Evolutionary conservation across 2,113 vertebrate genomes (phyloP).

Genomic region (Plotosus lineatus): DNA sequence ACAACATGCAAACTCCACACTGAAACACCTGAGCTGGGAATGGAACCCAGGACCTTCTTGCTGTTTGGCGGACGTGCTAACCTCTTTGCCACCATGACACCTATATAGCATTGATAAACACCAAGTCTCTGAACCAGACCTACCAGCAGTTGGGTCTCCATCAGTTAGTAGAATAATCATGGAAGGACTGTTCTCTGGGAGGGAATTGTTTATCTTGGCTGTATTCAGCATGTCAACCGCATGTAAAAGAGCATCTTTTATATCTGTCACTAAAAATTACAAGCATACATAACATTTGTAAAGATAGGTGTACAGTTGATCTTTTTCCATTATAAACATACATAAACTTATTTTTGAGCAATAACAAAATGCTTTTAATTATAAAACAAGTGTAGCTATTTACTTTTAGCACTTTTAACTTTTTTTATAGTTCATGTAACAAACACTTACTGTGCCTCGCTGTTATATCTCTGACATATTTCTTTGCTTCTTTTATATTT

Average conservation of each 20-base stretch:
- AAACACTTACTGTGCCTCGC: conserved; percentile 48
- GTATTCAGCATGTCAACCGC: conserved; percentile 61
- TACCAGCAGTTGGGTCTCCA: conserved; percentile 65
- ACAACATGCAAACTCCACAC: too few species aligned
- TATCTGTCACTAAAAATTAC: conserved; percentile 64
- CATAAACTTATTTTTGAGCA: neutral
- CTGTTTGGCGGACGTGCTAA: too few species aligned
- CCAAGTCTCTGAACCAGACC: conserved; percentile 5
- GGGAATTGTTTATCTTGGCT: conserved; percentile 50
- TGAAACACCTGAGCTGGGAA: too few species aligned
- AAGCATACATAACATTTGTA: neutral
- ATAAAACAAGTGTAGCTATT: neutral
- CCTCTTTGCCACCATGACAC: too few species aligned
- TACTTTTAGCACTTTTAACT: neutral
- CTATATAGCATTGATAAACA: neutral
- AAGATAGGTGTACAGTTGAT: neutral
- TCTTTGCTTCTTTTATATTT: conserved; percentile 55
- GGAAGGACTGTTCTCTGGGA: conserved; percentile 67
- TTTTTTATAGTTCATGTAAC: too few species aligned
- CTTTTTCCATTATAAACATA: neutral
- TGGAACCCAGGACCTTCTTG: too few species aligned
- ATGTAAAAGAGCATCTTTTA: conserved; percentile 66
- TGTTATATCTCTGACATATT: neutral
- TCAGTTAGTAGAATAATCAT: conserved; percentile 78
- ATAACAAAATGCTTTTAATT: neutral